Evolutionary conservation across 1,140 invertebrate species (phyloP).

Genomic region (Meloidogyne hapla): DNA sequence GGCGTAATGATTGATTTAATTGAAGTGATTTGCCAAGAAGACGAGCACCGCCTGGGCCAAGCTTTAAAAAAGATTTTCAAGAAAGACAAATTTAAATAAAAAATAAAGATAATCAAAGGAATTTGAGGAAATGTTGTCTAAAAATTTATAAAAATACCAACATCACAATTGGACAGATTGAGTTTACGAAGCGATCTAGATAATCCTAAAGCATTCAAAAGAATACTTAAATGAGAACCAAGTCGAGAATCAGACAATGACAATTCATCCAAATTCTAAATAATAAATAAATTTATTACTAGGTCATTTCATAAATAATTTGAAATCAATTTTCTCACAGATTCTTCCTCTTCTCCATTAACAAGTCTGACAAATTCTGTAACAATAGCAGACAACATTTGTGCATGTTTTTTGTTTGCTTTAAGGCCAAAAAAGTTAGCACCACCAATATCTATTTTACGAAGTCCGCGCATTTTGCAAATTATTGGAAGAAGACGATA

Average conservation of each 20-base stretch:
- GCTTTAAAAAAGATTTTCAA: conserved; percentile 24
- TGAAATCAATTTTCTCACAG: background rate
- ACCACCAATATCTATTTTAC: conserved; percentile 54
- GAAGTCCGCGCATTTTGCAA: conserved; percentile 18
- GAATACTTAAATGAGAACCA: conserved; percentile 48
- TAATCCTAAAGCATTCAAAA: conserved; percentile 56
- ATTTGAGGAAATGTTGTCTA: too few species aligned
- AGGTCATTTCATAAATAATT: too few species aligned
- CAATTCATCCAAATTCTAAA: conserved; percentile 54
- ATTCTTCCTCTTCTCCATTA: conserved; percentile 38
- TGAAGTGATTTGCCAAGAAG: conserved; percentile 61
- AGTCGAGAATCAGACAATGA: conserved; percentile 52
- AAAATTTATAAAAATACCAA: conserved; percentile 16
- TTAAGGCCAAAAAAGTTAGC: conserved; percentile 49
- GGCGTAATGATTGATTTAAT: conserved; percentile 51
- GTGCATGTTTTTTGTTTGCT: conserved; percentile 47
- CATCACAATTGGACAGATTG: conserved; percentile 60
- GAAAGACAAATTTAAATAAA: background rate
- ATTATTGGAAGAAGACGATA: conserved; percentile 24
- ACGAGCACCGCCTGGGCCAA: conserved; percentile 55
- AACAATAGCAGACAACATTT: conserved; percentile 44
- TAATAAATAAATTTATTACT: conserved; percentile 34
- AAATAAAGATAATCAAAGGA: background rate
- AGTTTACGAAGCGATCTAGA: conserved; percentile 43
- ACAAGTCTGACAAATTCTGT: conserved; percentile 58